Percentiles rank a stretch among this genome's conserved stretches.
These are phyloP conservation scores for Musca vetustissima DNA, from an alignment of 1,140 invertebrate genomes.

Conservation along the genomic window DNA sequence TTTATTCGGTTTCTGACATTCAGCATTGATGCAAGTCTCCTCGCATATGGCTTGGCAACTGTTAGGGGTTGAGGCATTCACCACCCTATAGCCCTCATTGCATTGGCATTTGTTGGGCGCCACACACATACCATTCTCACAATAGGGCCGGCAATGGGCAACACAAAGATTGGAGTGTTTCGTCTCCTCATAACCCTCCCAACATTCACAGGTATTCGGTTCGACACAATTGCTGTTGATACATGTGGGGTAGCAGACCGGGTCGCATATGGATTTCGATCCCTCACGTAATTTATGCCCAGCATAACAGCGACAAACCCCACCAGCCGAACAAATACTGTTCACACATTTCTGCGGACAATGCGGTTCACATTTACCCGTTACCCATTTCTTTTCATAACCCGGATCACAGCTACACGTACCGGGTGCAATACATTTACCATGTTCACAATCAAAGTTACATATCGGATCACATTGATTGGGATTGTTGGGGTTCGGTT, in stretches of 20 bases:
- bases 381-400: conserved; percentile 46
- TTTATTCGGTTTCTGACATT: conserved; percentile 52
- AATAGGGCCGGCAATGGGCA: conserved; percentile 52
- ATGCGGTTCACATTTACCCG: conserved; percentile 50
- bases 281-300: conserved; percentile 38
- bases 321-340: conserved; percentile 40
- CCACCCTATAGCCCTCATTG: conserved; percentile 36
- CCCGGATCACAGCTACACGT: conserved; percentile 43
- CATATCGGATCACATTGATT: conserved; percentile 47
- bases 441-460: conserved; percentile 37
- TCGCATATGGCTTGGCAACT: conserved; percentile 48
- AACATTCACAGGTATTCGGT: conserved; percentile 52
- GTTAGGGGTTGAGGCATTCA: conserved; percentile 44
- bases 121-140: conserved; percentile 47
- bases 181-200: conserved; percentile 45
- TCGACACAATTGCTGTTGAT: conserved; percentile 58
- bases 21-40: conserved; percentile 58
- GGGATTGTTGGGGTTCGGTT: conserved; percentile 46
- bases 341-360: conserved; percentile 52
- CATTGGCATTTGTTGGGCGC: conserved; percentile 45
- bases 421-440: conserved; percentile 44
- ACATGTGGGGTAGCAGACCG: conserved; percentile 55
- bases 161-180: conserved; percentile 37
- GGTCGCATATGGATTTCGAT: conserved; percentile 53
- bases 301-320: conserved; percentile 47